Evolutionary conservation across 2,113 vertebrate species (phyloP).

Genomic region (Pitta sordida): DNA sequence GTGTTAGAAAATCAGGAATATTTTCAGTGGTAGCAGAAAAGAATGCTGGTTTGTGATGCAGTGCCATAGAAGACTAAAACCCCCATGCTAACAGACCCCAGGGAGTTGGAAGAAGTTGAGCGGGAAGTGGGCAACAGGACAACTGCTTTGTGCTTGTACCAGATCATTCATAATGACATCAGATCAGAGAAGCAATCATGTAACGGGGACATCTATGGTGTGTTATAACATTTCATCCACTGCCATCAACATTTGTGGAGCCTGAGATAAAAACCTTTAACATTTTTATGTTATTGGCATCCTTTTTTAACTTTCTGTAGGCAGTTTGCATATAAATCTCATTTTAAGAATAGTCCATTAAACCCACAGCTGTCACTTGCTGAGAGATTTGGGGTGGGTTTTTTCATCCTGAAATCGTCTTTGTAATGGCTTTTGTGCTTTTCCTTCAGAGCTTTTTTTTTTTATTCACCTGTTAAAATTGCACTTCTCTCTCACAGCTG

Average conservation of each 20-base stretch:
- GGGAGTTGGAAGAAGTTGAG: neutral
- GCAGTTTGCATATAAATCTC: slow-evolving; percentile 45
- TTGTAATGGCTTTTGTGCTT: slow-evolving; percentile 38
- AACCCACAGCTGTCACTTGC: slow-evolving; percentile 47
- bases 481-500: slow-evolving; percentile 30
- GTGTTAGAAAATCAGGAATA: neutral
- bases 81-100: neutral
- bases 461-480: slow-evolving; percentile 49
- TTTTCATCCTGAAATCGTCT: slow-evolving; percentile 28
- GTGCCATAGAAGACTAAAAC: neutral
- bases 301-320: slow-evolving; percentile 21
- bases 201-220: neutral
- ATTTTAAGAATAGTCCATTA: slow-evolving; percentile 43
- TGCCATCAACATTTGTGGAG: neutral
- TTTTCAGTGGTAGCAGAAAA: neutral
- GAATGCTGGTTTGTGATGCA: neutral
- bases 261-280: neutral
- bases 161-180: neutral
- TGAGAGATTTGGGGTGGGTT: neutral
- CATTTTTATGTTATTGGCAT: slow-evolving; percentile 6
- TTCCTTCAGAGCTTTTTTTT: slow-evolving; percentile 15
- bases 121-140: neutral
- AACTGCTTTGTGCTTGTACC: neutral
- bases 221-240: neutral
- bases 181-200: neutral